Base-by-base conservation (phyloP, 2,797 vertebrate genomes). In the Diplodus sargus region DNA sequence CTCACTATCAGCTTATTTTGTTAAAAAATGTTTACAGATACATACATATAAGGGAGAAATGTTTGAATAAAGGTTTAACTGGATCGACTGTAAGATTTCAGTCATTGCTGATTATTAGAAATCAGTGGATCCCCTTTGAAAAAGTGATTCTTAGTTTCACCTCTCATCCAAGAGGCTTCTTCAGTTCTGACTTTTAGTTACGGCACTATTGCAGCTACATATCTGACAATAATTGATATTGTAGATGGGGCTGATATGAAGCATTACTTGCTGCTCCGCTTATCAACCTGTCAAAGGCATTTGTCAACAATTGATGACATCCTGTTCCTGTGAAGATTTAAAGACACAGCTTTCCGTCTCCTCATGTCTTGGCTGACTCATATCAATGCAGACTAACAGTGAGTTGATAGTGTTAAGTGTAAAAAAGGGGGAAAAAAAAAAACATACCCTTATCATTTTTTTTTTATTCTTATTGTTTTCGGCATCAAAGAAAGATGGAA, bases 231-330 rank as follows among this genome's bases (percentile, higher is more conserved):
- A 64, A 62, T 15, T 78, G 20, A 59, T 63, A 53, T 25, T 48
- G 52, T 56, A 59, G 63, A 57, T 48, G 51, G 6, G 70, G 43
- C 23, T 42, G 56, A 74, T 67, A 42, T 63, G 58, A 74, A 71
- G 43, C 59, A 66, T 74, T 53, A 16, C 56, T 25, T 25, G 75
- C 76, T 62, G 76, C 52, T 67, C 52, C 69, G 22, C 69, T 86
- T 75, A 85, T 83, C 78, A 81, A 83, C 70, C 72, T 73, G 72
- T 84, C 68, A 78, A 12, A 34, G 76, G 56, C 56, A 47, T 66
- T 80, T 69, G 47, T 28, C 68, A 75, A 82, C 74, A 81, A 58
- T 17, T 81, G 60, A 86, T 76, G 71, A 53, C 73, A 45, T 79
- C 75, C 69, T 83, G 48, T 81, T 80, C 76, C 67, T 67, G 11